Conservation (phyloP, 1,140 invertebrate species). For the Drepana arcuata region DNA sequence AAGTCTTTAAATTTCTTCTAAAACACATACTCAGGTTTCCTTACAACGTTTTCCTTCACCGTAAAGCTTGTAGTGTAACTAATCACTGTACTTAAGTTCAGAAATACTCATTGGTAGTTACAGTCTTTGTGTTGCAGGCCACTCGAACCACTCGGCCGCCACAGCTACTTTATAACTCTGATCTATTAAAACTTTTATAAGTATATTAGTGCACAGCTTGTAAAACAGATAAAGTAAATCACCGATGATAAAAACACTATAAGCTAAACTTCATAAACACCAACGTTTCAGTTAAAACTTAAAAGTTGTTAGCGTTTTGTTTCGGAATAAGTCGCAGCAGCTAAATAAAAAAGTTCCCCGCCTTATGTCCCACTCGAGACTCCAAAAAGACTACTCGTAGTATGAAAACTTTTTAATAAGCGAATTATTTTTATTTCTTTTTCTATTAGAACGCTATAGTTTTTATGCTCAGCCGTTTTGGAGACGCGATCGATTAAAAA, state of each 20-base stretch:
- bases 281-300: slow-evolving; percentile 18
- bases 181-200: background rate
- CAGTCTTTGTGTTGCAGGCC: too few relatives aligned
- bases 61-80: too few relatives aligned
- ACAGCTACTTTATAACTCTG: background rate
- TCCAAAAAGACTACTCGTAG: slow-evolving; percentile 10
- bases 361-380: slow-evolving; percentile 26
- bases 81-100: too few relatives aligned
- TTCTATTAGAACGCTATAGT: slow-evolving; percentile 2
- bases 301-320: slow-evolving; percentile 25
- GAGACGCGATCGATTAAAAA: background rate
- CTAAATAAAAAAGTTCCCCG: slow-evolving; percentile 23
- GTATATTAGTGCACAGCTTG: background rate
- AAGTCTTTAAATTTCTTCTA: too few relatives aligned
- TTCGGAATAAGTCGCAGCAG: slow-evolving; percentile 22
- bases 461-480: background rate
- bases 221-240: background rate
- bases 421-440: slow-evolving; percentile 21
- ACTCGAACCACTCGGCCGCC: too few relatives aligned
- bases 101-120: too few relatives aligned
- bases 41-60: too few relatives aligned
- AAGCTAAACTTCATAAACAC: slow-evolving; percentile 17
- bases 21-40: too few relatives aligned
- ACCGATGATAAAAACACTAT: background rate
- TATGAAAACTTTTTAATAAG: slow-evolving; percentile 28